These are phyloP conservation scores for Calameuta idolon DNA, from an alignment of 2,888 invertebrate genomes.

Conservation along the genomic window DNA sequence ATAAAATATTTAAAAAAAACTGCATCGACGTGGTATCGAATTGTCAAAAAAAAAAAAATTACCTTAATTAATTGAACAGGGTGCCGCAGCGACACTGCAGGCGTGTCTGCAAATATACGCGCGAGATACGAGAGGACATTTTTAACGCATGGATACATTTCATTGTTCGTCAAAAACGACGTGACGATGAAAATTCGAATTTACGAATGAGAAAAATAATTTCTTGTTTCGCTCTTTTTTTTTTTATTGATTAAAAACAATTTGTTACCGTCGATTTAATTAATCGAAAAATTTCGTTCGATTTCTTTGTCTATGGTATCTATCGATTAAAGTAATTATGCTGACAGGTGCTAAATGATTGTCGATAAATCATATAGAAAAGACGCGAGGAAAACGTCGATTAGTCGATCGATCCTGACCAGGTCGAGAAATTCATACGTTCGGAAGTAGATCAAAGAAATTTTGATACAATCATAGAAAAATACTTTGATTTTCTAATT, in stretches of 20 bases:
- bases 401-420: not conserved
- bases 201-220: not conserved
- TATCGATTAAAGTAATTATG: not conserved
- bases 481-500: not conserved
- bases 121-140: not conserved
- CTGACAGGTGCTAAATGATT: not conserved
- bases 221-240: too few species aligned
- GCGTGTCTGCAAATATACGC: too few species aligned
- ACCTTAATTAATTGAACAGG: not conserved
- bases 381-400: too few species aligned
- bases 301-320: not conserved
- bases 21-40: not conserved
- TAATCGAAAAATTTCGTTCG: not conserved
- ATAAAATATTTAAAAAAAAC: not conserved
- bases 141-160: not conserved
- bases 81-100: not conserved
- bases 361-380: not conserved
- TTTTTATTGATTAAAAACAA: not conserved
- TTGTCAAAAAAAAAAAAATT: not conserved
- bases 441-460: not conserved
- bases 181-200: not conserved
- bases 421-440: not conserved
- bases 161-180: too few species aligned
- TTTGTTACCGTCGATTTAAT: not conserved
- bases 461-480: not conserved